Evolutionary conservation across 2,888 invertebrate species (phyloP).

Genomic region (Melolontha melolontha): DNA sequence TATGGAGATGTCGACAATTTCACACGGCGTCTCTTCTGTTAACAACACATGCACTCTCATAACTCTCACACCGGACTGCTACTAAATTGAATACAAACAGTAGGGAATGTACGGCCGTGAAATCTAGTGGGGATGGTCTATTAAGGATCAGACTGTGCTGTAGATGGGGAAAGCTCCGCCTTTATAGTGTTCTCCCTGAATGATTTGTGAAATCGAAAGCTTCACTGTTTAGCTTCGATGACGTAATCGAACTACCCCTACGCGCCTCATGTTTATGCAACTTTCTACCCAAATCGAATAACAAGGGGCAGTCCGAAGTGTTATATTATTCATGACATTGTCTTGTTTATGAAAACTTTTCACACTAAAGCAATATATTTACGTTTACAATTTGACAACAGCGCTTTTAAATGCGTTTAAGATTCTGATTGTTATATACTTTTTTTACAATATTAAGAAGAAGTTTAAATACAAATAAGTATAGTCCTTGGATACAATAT

Average conservation of each 20-base stretch:
- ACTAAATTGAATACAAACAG: constrained; percentile 31
- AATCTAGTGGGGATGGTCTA: constrained; percentile 35
- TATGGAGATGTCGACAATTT: constrained; percentile 11
- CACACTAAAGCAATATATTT: too few relatives aligned
- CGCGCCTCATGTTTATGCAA: constrained; percentile 22
- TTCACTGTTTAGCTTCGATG: neutral
- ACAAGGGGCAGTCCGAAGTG: too few relatives aligned
- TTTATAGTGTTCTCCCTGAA: constrained; percentile 36
- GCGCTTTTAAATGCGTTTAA: too few relatives aligned
- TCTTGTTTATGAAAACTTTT: too few relatives aligned
- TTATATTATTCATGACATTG: too few relatives aligned
- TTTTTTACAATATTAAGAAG: too few relatives aligned
- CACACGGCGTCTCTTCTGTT: constrained; percentile 11
- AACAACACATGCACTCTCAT: constrained; percentile 29
- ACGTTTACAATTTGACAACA: too few relatives aligned
- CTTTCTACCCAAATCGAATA: neutral
- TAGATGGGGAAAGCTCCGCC: constrained; percentile 40
- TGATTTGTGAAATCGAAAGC: constrained; percentile 37
- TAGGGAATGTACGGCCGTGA: constrained; percentile 19
- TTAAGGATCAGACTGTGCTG: constrained; percentile 31
- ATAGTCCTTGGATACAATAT: too few relatives aligned
- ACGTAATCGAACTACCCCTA: constrained; percentile 11
- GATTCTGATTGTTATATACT: too few relatives aligned
- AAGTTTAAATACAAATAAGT: too few relatives aligned
- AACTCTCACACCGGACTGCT: constrained; percentile 32